Conservation (phyloP, 2,113 vertebrate genomes). For the Amphilophus citrinellus region DNA sequence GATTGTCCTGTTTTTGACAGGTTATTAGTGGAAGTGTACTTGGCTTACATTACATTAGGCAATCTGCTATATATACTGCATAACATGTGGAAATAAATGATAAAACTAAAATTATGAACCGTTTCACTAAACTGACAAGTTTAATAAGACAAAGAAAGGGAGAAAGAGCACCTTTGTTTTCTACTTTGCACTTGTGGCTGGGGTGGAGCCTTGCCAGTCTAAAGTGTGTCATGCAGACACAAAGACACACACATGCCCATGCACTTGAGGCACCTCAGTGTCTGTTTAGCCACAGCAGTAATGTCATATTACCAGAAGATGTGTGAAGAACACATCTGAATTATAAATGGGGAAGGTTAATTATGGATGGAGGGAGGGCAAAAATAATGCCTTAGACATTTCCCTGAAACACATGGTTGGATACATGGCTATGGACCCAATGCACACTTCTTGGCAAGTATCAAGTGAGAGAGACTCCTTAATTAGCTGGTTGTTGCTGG, state of each 20-base stretch:
- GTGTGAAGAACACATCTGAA: slow-evolving; percentile 77
- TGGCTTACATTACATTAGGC: not conserved
- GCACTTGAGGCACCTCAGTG: slow-evolving; percentile 65
- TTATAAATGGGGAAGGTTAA: slow-evolving; percentile 78
- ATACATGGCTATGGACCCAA: slow-evolving; percentile 60
- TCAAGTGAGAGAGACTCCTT: slow-evolving; percentile 61
- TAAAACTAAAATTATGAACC: not conserved
- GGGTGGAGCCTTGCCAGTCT: slow-evolving; percentile 46
- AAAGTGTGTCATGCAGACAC: slow-evolving; percentile 65
- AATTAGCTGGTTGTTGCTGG: slow-evolving; percentile 66
- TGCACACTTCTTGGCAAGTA: slow-evolving; percentile 59
- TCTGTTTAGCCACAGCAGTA: slow-evolving; percentile 73
- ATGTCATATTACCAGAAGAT: slow-evolving; percentile 78
- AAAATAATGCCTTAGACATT: slow-evolving; percentile 70
- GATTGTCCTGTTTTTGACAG: not conserved
- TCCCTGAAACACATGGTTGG: slow-evolving; percentile 72
- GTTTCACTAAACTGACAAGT: not conserved
- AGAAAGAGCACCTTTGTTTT: slow-evolving; percentile 9
- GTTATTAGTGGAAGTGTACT: not conserved
- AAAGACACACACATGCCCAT: slow-evolving; percentile 23
- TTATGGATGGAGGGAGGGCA: slow-evolving; percentile 75
- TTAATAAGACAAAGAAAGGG: slow-evolving; percentile 7
- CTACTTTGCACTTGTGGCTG: slow-evolving; percentile 42
- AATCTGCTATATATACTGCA: not conserved
- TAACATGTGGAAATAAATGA: not conserved